phyloP scores from a whole-genome alignment of 2,797 vertebrate genomes.

The Phrynocephalus forsythii region DNA sequence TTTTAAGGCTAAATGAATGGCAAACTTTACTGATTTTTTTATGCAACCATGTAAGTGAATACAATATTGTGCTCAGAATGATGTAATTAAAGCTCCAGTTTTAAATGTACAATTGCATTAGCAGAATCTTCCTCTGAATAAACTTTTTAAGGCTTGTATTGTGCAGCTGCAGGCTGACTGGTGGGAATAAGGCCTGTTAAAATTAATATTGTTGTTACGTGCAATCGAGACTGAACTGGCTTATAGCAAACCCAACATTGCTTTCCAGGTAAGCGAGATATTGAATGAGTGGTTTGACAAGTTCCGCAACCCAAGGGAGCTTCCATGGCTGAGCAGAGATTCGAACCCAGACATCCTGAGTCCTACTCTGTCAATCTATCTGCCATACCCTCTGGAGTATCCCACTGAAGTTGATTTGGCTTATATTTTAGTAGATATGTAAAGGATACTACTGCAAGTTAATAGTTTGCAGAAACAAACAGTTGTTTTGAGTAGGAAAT shows the following conservation, averaged over 20 bases:
- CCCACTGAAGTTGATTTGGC: too few relatives aligned
- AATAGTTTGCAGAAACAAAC: not conserved
- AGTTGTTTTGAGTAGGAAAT: not conserved
- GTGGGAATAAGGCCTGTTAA: not conserved
- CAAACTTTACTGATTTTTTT: not conserved
- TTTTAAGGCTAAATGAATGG: conserved; percentile 53
- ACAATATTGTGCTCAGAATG: not conserved
- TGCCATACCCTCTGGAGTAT: too few relatives aligned
- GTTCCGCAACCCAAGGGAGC: too few relatives aligned
- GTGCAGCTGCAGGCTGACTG: not conserved
- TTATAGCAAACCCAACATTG: too few relatives aligned
- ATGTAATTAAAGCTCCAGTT: not conserved
- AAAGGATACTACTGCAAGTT: not conserved
- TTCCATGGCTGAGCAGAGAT: too few relatives aligned
- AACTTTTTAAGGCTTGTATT: not conserved
- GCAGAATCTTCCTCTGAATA: not conserved
- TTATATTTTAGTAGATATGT: not conserved
- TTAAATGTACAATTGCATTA: not conserved
- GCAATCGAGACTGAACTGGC: too few relatives aligned
- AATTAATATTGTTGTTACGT: too few relatives aligned
- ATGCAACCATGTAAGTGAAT: not conserved
- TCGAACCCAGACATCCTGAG: too few relatives aligned
- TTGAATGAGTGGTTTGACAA: too few relatives aligned
- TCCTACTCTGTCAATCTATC: too few relatives aligned
- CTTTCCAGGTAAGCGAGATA: too few relatives aligned